phyloP scores from a whole-genome alignment of 2,888 invertebrate genomes.

The Drosophila formosana region DNA sequence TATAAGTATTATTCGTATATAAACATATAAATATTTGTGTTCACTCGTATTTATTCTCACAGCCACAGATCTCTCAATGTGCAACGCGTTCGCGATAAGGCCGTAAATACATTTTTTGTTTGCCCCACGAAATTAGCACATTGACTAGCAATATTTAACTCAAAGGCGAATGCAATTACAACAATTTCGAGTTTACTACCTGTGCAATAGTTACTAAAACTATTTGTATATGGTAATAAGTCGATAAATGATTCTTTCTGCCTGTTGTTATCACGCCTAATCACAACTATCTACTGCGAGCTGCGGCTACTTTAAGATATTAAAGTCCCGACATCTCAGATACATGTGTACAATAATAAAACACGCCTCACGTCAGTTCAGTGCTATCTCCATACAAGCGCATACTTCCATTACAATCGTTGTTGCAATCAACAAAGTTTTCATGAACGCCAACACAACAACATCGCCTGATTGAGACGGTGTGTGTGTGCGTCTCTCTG shows the following conservation, averaged over 20 bases:
- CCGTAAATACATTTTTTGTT: slow-evolving; percentile 21
- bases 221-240: slow-evolving; percentile 8
- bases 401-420: slow-evolving; percentile 9
- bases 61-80: slow-evolving; percentile 9
- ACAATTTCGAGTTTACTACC: slow-evolving; percentile 12
- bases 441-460: slow-evolving; percentile 28
- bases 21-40: slow-evolving; percentile 17
- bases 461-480: slow-evolving; percentile 20
- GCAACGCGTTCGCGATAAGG: slow-evolving; percentile 20
- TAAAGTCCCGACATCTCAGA: slow-evolving; percentile 21
- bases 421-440: slow-evolving; percentile 50
- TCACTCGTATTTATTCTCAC: slow-evolving; percentile 7
- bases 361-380: slow-evolving; percentile 12
- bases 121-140: slow-evolving; percentile 28
- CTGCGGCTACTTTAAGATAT: slow-evolving; percentile 44
- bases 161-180: not conserved
- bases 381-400: slow-evolving; percentile 19
- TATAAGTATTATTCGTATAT: not conserved
- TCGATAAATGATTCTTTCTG: not conserved
- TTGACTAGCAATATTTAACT: not conserved
- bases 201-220: not conserved
- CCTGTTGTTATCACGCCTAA: slow-evolving; percentile 67
- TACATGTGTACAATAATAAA: slow-evolving; percentile 8
- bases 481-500: slow-evolving; percentile 18
- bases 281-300: slow-evolving; percentile 68